phyloP scores from a whole-genome alignment of 1,140 invertebrate species.

The Ylistrum balloti region DNA sequence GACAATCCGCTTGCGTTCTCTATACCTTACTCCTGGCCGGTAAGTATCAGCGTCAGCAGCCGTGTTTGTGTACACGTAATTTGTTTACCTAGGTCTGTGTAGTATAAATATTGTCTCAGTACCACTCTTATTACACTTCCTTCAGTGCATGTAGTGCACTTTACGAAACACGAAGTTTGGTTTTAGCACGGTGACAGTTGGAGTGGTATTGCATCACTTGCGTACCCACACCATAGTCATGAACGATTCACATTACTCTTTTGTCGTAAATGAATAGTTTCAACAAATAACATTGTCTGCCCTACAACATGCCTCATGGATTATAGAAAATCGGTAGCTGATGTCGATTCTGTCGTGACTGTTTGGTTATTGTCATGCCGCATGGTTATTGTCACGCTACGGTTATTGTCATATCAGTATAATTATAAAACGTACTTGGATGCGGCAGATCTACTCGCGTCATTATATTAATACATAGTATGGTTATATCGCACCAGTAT shows the following conservation, averaged over 20 bases:
- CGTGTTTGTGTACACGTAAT: slow-evolving; percentile 18
- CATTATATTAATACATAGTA: no score
- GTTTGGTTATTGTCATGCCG: background rate
- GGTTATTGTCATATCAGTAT: slow-evolving; percentile 9
- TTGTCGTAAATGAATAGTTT: no score
- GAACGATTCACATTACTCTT: no score
- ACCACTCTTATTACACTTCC: background rate
- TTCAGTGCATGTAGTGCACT: background rate
- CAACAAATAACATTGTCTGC: no score
- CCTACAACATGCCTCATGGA: no score
- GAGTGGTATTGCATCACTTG: background rate
- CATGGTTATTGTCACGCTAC: background rate
- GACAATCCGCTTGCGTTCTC: slow-evolving; percentile 88
- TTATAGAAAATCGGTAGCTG: no score
- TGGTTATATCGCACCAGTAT: background rate
- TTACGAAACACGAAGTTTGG: background rate
- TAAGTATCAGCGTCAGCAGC: slow-evolving; percentile 66
- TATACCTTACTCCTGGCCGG: slow-evolving; percentile 91
- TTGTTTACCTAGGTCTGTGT: background rate
- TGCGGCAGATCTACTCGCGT: no score
- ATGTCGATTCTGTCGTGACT: background rate
- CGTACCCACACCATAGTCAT: no score
- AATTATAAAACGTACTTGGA: no score
- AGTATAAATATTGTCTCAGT: background rate
- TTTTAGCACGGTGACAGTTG: background rate